A percentile compares a stretch with the other conserved stretches of the same genome.
These are phyloP conservation scores for Bilobella aurantiaca DNA, from an alignment of 1,140 invertebrate species.

Conservation along the genomic window DNA sequence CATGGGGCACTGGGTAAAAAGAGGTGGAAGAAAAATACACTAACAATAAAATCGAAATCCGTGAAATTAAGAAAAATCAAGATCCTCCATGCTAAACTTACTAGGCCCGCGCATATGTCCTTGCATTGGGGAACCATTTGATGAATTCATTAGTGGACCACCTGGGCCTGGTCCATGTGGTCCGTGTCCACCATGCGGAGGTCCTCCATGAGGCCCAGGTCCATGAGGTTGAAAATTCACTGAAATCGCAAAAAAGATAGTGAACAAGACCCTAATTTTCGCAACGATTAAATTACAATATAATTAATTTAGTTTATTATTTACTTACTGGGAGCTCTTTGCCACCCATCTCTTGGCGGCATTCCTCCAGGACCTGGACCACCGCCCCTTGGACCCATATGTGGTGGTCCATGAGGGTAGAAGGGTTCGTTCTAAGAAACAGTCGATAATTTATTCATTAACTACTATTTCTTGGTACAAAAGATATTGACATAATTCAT, in stretches of 20 bases:
- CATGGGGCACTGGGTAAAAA: conserved; percentile 31
- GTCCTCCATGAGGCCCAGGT: too few species aligned
- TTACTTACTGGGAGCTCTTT: conserved; percentile 2
- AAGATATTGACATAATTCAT: too few species aligned
- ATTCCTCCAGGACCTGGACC: conserved; percentile 61
- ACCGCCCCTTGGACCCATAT: conserved; percentile 9
- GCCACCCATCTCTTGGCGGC: conserved; percentile 46
- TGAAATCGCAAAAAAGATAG: conserved; percentile 20
- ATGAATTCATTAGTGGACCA: conserved; percentile 43
- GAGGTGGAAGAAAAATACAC: conserved; percentile 15
- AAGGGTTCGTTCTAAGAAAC: conserved; percentile 2
- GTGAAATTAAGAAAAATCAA: not conserved
- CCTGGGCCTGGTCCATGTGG: conserved; percentile 46
- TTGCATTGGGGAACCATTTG: conserved; percentile 12
- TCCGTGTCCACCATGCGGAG: conserved; percentile 58
- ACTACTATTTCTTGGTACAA: too few species aligned
- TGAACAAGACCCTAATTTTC: too few species aligned
- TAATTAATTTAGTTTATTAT: not conserved
- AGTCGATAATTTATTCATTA: not conserved
- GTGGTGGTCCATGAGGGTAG: conserved; percentile 19
- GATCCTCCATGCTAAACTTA: not conserved
- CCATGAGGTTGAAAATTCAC: conserved; percentile 41
- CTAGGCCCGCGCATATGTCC: conserved; percentile 11
- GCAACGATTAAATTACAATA: not conserved
- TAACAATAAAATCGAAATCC: not conserved